A percentile compares a stretch with the other conserved stretches of the same genome.
phyloP scores from a whole-genome alignment of 2,888 invertebrate genomes.

The Pachliopta kotzebuea region DNA sequence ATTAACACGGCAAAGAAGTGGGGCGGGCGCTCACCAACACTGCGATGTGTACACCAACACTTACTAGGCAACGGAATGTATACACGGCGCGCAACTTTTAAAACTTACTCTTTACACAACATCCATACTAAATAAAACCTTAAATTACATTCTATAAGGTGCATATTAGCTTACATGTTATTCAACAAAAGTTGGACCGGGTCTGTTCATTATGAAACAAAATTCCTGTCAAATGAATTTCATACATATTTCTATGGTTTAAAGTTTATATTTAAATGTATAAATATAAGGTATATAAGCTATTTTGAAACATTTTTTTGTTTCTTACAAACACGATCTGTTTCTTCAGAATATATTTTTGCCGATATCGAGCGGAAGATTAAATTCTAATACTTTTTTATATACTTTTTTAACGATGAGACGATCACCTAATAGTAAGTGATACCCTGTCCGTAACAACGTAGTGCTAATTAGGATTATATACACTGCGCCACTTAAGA shows the following conservation, averaged over 20 bases:
- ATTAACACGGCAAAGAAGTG: conserved; percentile 80
- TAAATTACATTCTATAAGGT: not conserved
- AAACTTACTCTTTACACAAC: not conserved
- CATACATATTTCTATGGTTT: conserved; percentile 29
- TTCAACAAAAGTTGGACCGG: not conserved
- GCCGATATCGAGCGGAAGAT: conserved; percentile 9
- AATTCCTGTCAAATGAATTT: conserved; percentile 35
- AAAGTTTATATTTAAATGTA: conserved; percentile 43
- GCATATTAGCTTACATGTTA: not conserved
- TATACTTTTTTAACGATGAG: too few relatives aligned
- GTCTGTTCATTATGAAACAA: not conserved
- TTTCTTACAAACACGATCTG: conserved; percentile 62
- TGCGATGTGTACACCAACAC: conserved; percentile 60
- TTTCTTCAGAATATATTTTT: conserved; percentile 57
- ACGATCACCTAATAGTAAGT: too few relatives aligned
- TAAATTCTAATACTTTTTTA: conserved; percentile 26
- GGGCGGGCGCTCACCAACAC: conserved; percentile 47
- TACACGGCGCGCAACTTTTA: conserved; percentile 23
- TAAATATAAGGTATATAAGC: conserved; percentile 43
- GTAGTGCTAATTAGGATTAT: too few relatives aligned
- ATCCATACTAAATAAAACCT: not conserved
- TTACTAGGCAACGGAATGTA: conserved; percentile 61
- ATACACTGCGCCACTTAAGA: too few relatives aligned
- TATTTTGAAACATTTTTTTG: conserved; percentile 55
- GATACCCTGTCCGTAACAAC: too few relatives aligned